Evolutionary conservation across 2,888 invertebrate species (phyloP).

Genomic region (Nematopogon swammerdamellus): DNA sequence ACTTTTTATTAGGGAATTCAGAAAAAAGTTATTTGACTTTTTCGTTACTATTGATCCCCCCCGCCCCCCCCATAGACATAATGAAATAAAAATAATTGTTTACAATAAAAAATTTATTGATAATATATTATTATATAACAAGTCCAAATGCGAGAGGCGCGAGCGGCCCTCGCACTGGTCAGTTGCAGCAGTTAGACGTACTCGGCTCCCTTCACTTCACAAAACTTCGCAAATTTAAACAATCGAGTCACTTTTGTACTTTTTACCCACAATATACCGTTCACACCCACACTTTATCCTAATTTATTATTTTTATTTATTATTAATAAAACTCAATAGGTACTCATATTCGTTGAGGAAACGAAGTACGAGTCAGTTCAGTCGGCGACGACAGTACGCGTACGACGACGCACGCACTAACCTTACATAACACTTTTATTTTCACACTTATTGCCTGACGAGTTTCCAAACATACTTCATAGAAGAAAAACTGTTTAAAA

Average conservation of each 20-base stretch:
- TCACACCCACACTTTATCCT: not conserved
- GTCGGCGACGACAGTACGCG: no score
- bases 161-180: not conserved
- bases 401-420: not conserved
- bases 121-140: slow-evolving; percentile 51
- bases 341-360: not conserved
- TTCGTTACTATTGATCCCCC: no score
- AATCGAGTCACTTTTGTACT: not conserved
- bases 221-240: not conserved
- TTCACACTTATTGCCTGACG: not conserved
- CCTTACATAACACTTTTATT: not conserved
- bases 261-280: not conserved
- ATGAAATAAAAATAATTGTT: slow-evolving; percentile 15
- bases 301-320: not conserved
- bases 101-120: slow-evolving; percentile 53
- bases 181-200: not conserved
- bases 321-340: no score
- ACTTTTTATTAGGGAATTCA: no score
- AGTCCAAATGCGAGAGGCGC: slow-evolving; percentile 27
- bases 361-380: not conserved
- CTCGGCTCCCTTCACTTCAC: not conserved
- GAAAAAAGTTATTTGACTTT: no score
- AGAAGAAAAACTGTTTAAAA: not conserved
- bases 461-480: not conserved
- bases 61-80: no score